Evolutionary conservation across 35 echinoderm and acorn worm genomes (phyloP), one percentile per base, ranked within the genome.

Genomic region (Strongylocentrotus purpuratus): DNA sequence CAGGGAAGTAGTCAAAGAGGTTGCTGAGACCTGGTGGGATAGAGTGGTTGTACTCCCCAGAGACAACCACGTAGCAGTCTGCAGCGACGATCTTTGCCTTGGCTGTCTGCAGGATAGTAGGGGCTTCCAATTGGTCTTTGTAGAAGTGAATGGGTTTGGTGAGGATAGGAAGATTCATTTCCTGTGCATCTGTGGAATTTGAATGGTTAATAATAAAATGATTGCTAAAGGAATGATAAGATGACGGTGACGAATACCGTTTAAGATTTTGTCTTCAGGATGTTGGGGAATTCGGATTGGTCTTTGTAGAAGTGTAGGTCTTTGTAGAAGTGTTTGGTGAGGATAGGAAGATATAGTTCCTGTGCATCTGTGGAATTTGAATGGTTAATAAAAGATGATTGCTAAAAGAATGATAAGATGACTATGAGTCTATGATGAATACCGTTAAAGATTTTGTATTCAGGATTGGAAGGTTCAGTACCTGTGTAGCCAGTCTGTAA

Each of bases 31-130:
- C 98, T 20, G 98, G 98, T n/a, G 98, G 98, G 28, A 99, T 99
- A 2, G 96, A 97, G 85, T 99, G 98, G 91, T 99, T 99, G 96
- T 99, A 99, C 55, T 99, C 98, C 85, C 98, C 98, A 22, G 97
- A 96, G 6, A 99, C 97, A 15, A 99, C 70, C 22, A 99, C 95
- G 65, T 97, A 99, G 0, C 93, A 96, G 93, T 99, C 98, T 11
- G 98, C 98, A 9, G 71, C 97, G 11, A 94, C 93, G 15, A 99
- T 95, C 94, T 96, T 97, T n/a, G 94, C 55, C 35, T 92, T 94
- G 2, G 96, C 96, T 22, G 94, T 89, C 70, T 94, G 52, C 9
- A 99, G 86, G 18, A 87, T 8, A 46, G 94, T 25, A 17, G 98
- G 97, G 31, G 95, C 95, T 48, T 97, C 58, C 6, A 45, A 86